Conservation (phyloP, 64 coral and sea anemone genomes). For the Montipora capricornis region DNA sequence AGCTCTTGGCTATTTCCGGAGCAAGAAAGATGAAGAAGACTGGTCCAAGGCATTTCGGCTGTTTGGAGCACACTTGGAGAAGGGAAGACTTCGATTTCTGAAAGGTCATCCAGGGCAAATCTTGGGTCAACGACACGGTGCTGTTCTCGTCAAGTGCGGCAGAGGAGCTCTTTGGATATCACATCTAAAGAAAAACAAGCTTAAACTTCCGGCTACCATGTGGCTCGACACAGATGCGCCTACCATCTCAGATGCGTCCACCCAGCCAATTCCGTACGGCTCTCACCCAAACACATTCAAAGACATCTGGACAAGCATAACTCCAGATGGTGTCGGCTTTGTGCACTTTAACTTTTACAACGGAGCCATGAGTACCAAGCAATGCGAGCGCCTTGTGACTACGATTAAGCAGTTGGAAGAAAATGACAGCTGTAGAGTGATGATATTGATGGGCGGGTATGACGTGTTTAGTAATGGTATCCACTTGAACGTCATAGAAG, state of each 20-base stretch:
- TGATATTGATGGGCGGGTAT: slow-evolving; percentile 72
- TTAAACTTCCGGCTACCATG: slow-evolving; percentile 75
- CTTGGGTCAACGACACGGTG: slow-evolving; percentile 54
- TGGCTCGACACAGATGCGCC: slow-evolving; percentile 24
- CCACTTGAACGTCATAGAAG: slow-evolving; percentile 81
- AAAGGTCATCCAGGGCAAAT: slow-evolving; percentile 63
- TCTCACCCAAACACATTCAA: slow-evolving; percentile 65
- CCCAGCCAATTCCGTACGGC: slow-evolving; percentile 22
- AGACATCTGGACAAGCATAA: slow-evolving; percentile 82
- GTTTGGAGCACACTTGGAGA: slow-evolving; percentile 82
- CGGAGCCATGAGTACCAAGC: slow-evolving; percentile 81
- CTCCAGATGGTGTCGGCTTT: slow-evolving; percentile 63
- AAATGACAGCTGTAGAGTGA: slow-evolving; percentile 63
- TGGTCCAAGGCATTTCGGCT: slow-evolving; percentile 50
- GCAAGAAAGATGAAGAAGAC: neutral
- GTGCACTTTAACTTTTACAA: slow-evolving; percentile 86
- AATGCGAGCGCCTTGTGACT: slow-evolving; percentile 56
- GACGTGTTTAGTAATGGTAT: slow-evolving; percentile 86
- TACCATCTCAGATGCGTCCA: neutral
- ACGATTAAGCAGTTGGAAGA: slow-evolving; percentile 41
- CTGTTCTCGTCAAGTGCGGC: slow-evolving; percentile 70
- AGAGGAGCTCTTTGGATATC: slow-evolving; percentile 67
- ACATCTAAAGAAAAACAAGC: slow-evolving; percentile 76
- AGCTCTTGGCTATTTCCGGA: slow-evolving; percentile 32
- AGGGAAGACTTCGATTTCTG: slow-evolving; percentile 14